phyloP scores from a whole-genome alignment of 1,140 invertebrate genomes.

The Drosophila sulfurigaster region DNA sequence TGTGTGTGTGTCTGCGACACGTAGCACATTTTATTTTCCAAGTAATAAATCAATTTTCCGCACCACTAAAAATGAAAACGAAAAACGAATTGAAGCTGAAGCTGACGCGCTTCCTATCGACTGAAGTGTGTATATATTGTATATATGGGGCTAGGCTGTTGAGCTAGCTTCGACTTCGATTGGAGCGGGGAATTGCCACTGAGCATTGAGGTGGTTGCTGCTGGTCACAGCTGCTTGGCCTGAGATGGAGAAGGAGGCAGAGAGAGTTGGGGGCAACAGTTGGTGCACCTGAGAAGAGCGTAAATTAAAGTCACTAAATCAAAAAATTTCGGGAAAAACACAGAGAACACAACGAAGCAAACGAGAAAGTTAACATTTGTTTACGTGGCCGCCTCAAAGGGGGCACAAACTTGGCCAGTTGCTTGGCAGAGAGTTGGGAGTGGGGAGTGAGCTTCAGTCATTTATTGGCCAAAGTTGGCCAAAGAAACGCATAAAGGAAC shows the following conservation, averaged over 20 bases:
- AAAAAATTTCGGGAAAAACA: slow-evolving; percentile 67
- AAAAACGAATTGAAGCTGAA: slow-evolving; percentile 73
- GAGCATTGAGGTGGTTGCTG: slow-evolving; percentile 5
- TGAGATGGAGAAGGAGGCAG: not conserved
- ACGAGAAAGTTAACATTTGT: slow-evolving; percentile 82
- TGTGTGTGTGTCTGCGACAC: slow-evolving; percentile 73
- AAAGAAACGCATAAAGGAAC: slow-evolving; percentile 44
- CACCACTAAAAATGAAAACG: slow-evolving; percentile 84
- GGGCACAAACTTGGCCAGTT: not conserved
- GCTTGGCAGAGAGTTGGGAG: not conserved
- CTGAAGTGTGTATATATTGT: slow-evolving; percentile 49
- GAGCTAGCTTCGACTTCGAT: not conserved
- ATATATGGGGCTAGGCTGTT: not conserved
- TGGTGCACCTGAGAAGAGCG: slow-evolving; percentile 79
- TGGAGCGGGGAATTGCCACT: not conserved
- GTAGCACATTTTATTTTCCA: slow-evolving; percentile 84
- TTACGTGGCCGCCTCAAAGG: slow-evolving; percentile 67
- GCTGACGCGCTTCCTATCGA: slow-evolving; percentile 79
- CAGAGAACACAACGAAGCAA: slow-evolving; percentile 62
- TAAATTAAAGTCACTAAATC: slow-evolving; percentile 84
- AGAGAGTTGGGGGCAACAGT: slow-evolving; percentile 53
- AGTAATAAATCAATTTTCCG: slow-evolving; percentile 85
- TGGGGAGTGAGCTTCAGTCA: slow-evolving; percentile 58
- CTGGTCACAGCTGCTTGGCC: slow-evolving; percentile 53
- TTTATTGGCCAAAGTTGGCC: slow-evolving; percentile 76